Base-by-base conservation (phyloP, 1,140 invertebrate species). In the Microplitis mediator region DNA sequence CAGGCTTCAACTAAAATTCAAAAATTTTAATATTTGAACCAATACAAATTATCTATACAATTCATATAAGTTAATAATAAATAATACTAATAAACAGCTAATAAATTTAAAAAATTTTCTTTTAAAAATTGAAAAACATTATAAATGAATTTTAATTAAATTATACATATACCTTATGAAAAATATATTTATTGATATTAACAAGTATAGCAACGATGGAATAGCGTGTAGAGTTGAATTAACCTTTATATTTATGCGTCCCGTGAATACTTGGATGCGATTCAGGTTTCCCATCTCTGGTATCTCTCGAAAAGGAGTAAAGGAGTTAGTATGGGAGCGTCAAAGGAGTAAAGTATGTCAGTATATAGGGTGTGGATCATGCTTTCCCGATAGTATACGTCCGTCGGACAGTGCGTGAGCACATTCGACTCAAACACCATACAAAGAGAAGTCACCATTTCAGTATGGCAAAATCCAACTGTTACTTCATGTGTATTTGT, bases 351-450 rank as follows among this genome's bases (percentile, higher is more conserved):
- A 61, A 54, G 68, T 50, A 70, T 64, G 60, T 52, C 54, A 45
- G 16, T 23, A 58, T 11, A 58, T 54, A 80, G 23, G 63, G 56
- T n/a, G 39, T 51, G 61, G 79, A 82, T 84, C 78, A 86, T 86
- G 80, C 77, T 85, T 77, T 71, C 84, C 84, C 79, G 82, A 82
- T 86, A 84, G 78, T 74, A 77, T 74, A 77, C 80, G 81, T 80
- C 79, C 74, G 81, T 76, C 68, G 75, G 79, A 79, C 77, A 80
- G 78, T 85, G 84, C 84, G 84, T 86, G 78, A 80, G 82, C 72
- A 76, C 75, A 81, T 80, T 71, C 74, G 69, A 58, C 51, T 34
- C 34, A 32, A 36, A 34, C 31, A 58, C 11, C 39, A 61, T 61
- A 32, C 4, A 61, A 61, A 14, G 6, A 56, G 16, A 56, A 56